Base-by-base conservation (phyloP, 2,113 vertebrate genomes). In the Ageneiosus marmoratus region DNA sequence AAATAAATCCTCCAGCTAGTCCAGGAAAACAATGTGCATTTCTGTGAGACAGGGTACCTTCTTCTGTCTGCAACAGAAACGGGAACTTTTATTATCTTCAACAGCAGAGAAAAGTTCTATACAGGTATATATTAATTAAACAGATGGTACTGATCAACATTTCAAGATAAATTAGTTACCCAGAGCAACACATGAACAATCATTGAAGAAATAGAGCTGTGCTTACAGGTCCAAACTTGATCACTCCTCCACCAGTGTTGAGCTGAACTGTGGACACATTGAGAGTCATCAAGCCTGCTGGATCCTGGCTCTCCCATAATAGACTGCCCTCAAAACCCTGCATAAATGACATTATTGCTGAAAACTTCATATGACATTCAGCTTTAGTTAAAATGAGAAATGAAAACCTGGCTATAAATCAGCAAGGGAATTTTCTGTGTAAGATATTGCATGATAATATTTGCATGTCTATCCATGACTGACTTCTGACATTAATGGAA, bases 291-390 rank as follows among this genome's bases (percentile, higher is more conserved):
- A 99, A 88, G 18, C 94, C 95, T 11, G 94, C 90, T 11, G 90
- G 90, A 90, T 97, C 96, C 83, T 95, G 93, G 89, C 95, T 97
- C 88, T 99, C 96, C 98, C 98, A 99, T 41, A 98, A 95, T 76
- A 99, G 93, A 0, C 95, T 97, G n/a, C 98, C 98, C 93, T 99
- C 97, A 86, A 99, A 99, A 73, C 97, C 97, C 98, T 99, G 92
- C 9, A 87, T 1, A 87, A 15, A 77, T 24, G 69, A 60, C 18
- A 83, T 24, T 16, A 56, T 50, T 34, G 11, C 10, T 70, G 6
- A 24, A 79, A 76, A 22, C 20, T 29, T 27, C 24, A 44, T 4
- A 58, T 55, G 37, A 24, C 27, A 58, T 50, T 50, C 60, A 10
- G 27, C 4, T 20, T 51, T 2, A 72, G 9, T 58, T 51, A 13